A percentile compares a stretch with the other conserved stretches of the same genome.
Evolutionary conservation across 2,113 vertebrate species (phyloP).

Genomic region (Sinocyclocheilus anophthalmus): DNA sequence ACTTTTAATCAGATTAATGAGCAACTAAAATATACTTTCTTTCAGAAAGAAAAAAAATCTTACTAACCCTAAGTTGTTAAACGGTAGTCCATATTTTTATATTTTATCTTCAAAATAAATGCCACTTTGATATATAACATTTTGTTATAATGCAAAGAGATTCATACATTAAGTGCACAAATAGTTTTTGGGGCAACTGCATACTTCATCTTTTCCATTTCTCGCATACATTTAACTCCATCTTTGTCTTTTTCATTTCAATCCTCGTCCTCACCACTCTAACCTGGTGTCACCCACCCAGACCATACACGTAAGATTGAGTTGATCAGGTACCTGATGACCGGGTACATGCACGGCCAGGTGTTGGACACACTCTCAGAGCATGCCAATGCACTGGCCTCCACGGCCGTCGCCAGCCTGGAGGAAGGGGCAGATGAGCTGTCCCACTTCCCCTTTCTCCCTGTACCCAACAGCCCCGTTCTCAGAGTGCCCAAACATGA

Average conservation of each 20-base stretch:
- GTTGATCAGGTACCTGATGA: constrained; percentile 89
- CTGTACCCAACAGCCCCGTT: constrained; percentile 79
- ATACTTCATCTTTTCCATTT: neutral
- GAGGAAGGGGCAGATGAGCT: constrained; percentile 85
- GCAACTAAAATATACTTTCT: too few relatives aligned
- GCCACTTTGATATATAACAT: too few relatives aligned
- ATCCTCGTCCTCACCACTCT: constrained; percentile 8
- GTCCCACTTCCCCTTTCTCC: constrained; percentile 86
- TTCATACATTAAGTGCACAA: neutral
- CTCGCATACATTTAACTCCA: constrained; percentile 44
- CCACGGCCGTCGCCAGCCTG: constrained; percentile 85
- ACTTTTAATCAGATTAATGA: too few relatives aligned
- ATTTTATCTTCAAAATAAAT: too few relatives aligned
- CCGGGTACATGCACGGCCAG: constrained; percentile 84
- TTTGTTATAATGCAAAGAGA: too few relatives aligned
- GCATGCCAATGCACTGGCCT: constrained; percentile 86
- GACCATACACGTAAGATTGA: constrained; percentile 92
- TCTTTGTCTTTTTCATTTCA: constrained; percentile 2
- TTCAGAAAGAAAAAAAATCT: too few relatives aligned
- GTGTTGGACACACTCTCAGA: constrained; percentile 88
- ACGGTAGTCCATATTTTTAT: too few relatives aligned
- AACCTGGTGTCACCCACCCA: constrained; percentile 61
- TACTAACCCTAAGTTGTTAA: too few relatives aligned
- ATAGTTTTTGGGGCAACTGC: too few relatives aligned
- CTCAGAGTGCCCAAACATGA: constrained; percentile 83